Evolutionary conservation across 2,797 vertebrate species (phyloP), one percentile per base, ranked within the genome.

Genomic region (Scarus forsteni): DNA sequence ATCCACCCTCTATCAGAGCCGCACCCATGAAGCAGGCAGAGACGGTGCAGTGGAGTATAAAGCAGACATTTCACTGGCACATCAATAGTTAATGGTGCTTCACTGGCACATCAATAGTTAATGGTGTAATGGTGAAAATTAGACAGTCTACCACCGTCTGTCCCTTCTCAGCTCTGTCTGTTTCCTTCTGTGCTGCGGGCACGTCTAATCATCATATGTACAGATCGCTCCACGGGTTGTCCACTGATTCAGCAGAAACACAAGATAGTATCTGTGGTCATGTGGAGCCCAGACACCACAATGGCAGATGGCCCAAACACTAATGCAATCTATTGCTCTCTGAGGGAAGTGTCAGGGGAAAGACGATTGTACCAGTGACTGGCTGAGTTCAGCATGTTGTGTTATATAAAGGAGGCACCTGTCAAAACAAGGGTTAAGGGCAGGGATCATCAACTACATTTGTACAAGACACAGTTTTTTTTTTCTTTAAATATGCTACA

Each of bases 51-150:
- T 2, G 66, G 61, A 39, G 75, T 68, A 11, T 68, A 51, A 65
- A 61, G 69, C 56, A 27, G 56, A 59, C 64, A 13, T 15, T 15
- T 57, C 5, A 1, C 42, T 48, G 61, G 54, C 18, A 35, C 83
- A 84, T 83, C 60, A 84, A 86, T 84, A 84, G 76, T 88, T 86
- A 75, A 86, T 86, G 70, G 56, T 75, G n/a, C n/a, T n/a, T 77
- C 71, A 82, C 76, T 57, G 43, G n/a, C n/a, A n/a, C 46, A 38
- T 44, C 68, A 73, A 66, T 36, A 80, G 70, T 58, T 66, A 13
- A 19, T 16, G 75, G 65, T 39, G 62, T 61, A 12, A 10, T 34
- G 60, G 50, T 80, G 74, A 67, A 39, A 7, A 39, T 27, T 27
- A 59, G 15, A 61, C 16, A 42, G 19, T 66, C 40, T 16, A 18